Evolutionary conservation across 1,140 invertebrate species (phyloP), one percentile per base, ranked within the genome.

Genomic region (Drosophila trapezifrons): DNA sequence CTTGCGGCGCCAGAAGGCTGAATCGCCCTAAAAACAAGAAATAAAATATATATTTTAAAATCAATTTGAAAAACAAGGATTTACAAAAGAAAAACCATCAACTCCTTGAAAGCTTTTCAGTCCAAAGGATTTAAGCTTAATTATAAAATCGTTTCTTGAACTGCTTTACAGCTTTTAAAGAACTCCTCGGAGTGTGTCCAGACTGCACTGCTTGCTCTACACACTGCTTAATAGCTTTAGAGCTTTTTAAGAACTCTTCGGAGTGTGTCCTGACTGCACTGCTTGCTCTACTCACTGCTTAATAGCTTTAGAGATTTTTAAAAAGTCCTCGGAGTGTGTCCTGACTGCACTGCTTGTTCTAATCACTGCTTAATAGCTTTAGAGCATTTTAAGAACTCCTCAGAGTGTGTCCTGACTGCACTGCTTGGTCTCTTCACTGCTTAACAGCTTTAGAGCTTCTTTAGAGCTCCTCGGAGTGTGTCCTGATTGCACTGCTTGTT

Each of bases 1-100:
- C 92, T 98, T 97, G 76, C 95, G 93, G 66, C 95, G 93, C 97
- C 97, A 98, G 93, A 98, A 98, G 67, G 96, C 94, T 4, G 96
- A 96, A 59, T 94, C 93, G 25, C 96, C 96, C 94, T 98, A 84
- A 42, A 75, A 43, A 22, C 3, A 59, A 17, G 1, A 20, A 42
- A 42, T n/a, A 9, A 13, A 43, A 40, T 56, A 13, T 35, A 17
- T 13, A 15, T 40, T 29, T 12, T 7, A 13, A 32, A 29, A 6
- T 8, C 3, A 5, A 10, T 29, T 20, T 27, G 2, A 15, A 10
- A 10, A 55, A 9, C 12, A 15, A 22, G 12, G 0, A 27, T 37
- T 7, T 10, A 25, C 7, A 0, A 9, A 20, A 40, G 0, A 9
- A 20, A 40, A 2, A 5, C 1, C 18, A 7, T 18, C 6, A 1